Conservation (phyloP, 1,140 invertebrate species). For the Magallana angulata region DNA sequence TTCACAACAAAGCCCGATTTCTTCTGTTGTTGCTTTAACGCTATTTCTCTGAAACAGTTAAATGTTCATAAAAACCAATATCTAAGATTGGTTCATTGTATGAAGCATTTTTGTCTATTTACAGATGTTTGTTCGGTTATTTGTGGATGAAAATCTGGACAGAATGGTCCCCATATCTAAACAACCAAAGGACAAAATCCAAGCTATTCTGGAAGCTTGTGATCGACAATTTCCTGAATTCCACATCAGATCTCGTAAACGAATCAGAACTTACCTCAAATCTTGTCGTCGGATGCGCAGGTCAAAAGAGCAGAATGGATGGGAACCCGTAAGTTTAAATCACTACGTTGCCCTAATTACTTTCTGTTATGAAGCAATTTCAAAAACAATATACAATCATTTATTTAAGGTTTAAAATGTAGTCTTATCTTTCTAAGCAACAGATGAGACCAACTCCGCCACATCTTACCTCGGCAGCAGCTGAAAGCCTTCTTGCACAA, state of each 20-base stretch:
- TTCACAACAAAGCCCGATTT: no score
- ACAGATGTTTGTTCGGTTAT: conserved; percentile 98
- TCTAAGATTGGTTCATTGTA: neutral
- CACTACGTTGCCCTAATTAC: neutral
- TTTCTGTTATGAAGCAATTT: neutral
- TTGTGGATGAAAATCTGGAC: conserved; percentile 98
- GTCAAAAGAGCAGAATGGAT: conserved; percentile 86
- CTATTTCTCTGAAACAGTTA: no score
- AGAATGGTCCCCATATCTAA: conserved; percentile 97
- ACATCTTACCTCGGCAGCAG: conserved; percentile 96
- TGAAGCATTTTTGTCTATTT: conserved; percentile 35
- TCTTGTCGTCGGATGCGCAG: conserved; percentile 96
- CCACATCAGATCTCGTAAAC: conserved; percentile 93
- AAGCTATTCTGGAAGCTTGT: conserved; percentile 98
- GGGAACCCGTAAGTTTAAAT: conserved; percentile 84
- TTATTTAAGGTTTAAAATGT: neutral
- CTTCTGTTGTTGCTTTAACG: no score
- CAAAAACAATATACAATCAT: neutral
- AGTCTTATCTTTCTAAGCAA: conserved; percentile 69
- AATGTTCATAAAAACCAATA: no score
- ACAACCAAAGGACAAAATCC: conserved; percentile 98
- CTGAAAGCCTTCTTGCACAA: conserved; percentile 95
- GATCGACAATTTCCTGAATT: conserved; percentile 98
- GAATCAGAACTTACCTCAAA: conserved; percentile 96
- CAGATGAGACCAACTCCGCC: conserved; percentile 95